Base-by-base conservation (phyloP, 2,888 invertebrate genomes). In the Mythimna albipuncta region DNA sequence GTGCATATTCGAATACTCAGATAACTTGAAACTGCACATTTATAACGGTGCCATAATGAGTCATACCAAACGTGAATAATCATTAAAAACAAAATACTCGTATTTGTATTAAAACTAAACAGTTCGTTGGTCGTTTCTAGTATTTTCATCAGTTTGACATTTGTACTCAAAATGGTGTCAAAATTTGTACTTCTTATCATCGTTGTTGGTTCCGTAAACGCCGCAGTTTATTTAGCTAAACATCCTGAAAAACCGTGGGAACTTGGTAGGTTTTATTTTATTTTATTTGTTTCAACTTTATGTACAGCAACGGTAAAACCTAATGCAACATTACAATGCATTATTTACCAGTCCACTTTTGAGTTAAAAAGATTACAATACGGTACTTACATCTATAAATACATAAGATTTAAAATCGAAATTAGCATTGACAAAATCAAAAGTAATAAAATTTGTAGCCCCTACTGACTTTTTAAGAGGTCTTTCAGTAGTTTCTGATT, bases 191-290 rank as follows among this genome's bases (percentile, higher is more conserved):
- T 92, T 77, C 72, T 95, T 44, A 85, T 89, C 54, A 69, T 93
- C 68, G 77, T 92, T 72, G 85, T 94, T 73, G 89, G 91, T 26
- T 80, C 91, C 32, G 89, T 90, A 6, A 91, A 83, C 81, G 93
- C 92, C 16, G 95, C 95, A 0, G 90, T 90, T 0, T 93, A 85
- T 85, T 76, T 82, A 10, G 92, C 91, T 16, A 57, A 26, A 3
- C 71, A 87, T 10, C 93, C 93, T 0, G 54, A 38, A 32, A 95
- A 93, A 81, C 95, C 95, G 0, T 69, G 65, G 38, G 90, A 92
- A 83, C 88, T 94, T n/a, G 93, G 95, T 95, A 77, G 90, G 94
- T 90, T 16, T 26, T 26, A 26, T 0, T 44, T 67, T 62, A 44
- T 26, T 58, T 69, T 57, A 13, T 38, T 44, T 44, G 13, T 44